phyloP scores from a whole-genome alignment of 2,113 vertebrate genomes.

The Thalassarche chlororhynchos region DNA sequence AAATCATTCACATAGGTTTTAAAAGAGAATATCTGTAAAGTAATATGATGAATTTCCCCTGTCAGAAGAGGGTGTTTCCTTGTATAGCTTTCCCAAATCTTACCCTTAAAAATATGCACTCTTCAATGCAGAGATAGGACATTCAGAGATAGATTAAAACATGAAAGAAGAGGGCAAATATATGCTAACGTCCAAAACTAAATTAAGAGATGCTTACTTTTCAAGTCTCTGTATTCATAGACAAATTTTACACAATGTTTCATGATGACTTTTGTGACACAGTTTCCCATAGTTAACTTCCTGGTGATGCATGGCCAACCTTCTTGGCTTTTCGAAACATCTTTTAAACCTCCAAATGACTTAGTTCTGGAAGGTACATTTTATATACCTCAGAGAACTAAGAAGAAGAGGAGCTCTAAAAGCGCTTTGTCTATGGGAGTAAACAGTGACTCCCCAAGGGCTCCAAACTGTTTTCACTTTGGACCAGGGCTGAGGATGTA shows the following conservation, averaged over 20 bases:
- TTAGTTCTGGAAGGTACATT: neutral
- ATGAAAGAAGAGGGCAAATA: neutral
- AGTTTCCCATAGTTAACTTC: neutral
- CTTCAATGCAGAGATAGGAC: neutral
- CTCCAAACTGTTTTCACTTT: neutral
- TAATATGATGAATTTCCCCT: neutral
- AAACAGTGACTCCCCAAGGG: neutral
- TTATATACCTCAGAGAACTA: neutral
- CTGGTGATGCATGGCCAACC: neutral
- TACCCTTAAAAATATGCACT: neutral
- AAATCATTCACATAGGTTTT: neutral
- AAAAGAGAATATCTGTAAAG: neutral
- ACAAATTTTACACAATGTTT: neutral
- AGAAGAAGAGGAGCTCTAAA: neutral
- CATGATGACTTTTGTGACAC: neutral
- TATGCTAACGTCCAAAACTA: neutral
- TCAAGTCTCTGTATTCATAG: neutral
- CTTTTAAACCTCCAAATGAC: neutral
- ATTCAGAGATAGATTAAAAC: neutral
- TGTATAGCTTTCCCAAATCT: neutral
- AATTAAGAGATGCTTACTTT: neutral
- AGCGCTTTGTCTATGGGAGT: neutral
- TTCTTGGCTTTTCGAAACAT: neutral
- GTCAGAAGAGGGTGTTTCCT: neutral
- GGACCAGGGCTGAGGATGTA: neutral